Base-by-base conservation (phyloP, 2,113 vertebrate genomes). In the Ailurus styani region DNA sequence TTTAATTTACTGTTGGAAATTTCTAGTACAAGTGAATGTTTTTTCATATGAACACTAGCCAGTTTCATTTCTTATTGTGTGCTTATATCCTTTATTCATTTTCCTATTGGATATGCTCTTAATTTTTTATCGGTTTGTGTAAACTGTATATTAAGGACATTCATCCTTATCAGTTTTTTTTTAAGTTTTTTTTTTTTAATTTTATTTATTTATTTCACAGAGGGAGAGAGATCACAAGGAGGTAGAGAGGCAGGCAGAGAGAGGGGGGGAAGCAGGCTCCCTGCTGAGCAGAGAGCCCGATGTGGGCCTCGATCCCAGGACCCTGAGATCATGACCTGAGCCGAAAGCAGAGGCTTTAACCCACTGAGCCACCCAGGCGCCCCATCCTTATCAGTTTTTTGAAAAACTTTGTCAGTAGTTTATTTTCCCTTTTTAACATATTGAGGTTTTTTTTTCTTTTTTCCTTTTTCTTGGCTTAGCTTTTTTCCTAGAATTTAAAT, bases 401-500 rank as follows among this genome's bases (percentile, higher is more conserved):
- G 6, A 50, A 66, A 91, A 75, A 60, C 47, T 8, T 73, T 45
- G 55, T 82, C 27, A 7, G 40, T 91, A 66, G 37, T 31, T 91
- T 94, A 66, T 87, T 81, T 87, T 18, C 21, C 18, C 34, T 54
- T 95, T 91, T 73, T 86, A 11, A 66, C 17, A 34, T 52, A 83
- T n/a, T 50, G 25, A 83, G 75, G 34, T 11, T 7, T 66, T n/a
- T 55, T 55, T 57, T 57, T 23, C 20, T 42, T 42, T 54, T 57
- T 57, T 23, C 55, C 20, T 40, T 75, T 54, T 91, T 79, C n/a
- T 81, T 7, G 0, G 27, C 37, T n/a, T 66, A 18, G 34, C 54
- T 37, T 54, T 95, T 95, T 84, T 54, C 66, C 84, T 90, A 83
- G 94, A 14, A 40, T 91, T 40, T 70, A 88, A 88, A 88, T 94